Conservation (phyloP, 2,888 invertebrate species). For the Lepidochrysops patricia region DNA sequence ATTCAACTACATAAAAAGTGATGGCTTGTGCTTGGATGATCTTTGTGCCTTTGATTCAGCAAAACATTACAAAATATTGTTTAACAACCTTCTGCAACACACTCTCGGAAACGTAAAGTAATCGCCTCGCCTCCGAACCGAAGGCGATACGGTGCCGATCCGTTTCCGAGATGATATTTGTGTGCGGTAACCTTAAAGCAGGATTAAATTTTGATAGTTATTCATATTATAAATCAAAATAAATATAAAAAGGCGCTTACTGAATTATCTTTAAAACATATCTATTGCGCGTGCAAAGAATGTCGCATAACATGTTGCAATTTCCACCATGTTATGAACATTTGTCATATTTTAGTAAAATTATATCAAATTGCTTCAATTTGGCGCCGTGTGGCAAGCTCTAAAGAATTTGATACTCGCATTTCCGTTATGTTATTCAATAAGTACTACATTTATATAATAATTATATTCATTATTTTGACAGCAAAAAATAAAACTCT, state of each 20-base stretch:
- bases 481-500: neutral
- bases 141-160: too few species aligned
- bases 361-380: neutral
- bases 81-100: too few species aligned
- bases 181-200: too few species aligned
- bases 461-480: neutral
- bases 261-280: neutral
- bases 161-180: too few species aligned
- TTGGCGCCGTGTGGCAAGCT: neutral
- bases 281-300: neutral
- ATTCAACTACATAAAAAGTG: conserved; percentile 26
- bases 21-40: conserved; percentile 13
- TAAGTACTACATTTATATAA: neutral
- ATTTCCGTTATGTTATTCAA: neutral
- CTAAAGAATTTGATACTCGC: neutral
- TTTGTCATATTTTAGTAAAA: too few species aligned
- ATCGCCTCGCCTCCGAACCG: too few species aligned
- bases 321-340: neutral
- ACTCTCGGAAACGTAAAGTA: too few species aligned
- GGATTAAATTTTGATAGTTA: too few species aligned
- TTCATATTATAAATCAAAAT: neutral
- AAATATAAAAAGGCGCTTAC: neutral
- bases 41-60: conserved; percentile 10
- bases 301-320: neutral
- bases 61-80: too few species aligned